Evolutionary conservation across 92 coral and sea anemone genomes (phyloP), one percentile per base, ranked within the genome.

Genomic region (Actinostola sp.): DNA sequence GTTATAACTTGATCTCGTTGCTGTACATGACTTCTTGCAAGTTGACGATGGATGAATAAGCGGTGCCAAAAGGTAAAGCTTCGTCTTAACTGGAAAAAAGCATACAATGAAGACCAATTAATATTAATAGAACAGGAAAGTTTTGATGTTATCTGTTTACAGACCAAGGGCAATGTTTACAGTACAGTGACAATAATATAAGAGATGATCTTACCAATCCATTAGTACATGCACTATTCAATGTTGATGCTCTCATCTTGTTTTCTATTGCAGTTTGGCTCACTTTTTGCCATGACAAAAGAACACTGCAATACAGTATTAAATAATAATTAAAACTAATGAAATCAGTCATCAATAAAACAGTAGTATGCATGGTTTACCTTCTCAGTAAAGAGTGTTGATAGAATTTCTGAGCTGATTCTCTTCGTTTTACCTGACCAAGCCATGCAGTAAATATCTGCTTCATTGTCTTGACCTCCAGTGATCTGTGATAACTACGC

Each of bases 41-140:
- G 53, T 49, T 82, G 84, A 36, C 80, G 78, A 63, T 89, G 92
- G 12, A 73, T 35, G 16, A 72, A 88, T 2, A 88, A 69, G 26
- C 88, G 82, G 28, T 76, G 87, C 98, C 98, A 93, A 55, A 93
- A 93, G 27, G 64, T 70, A 68, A 93, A 93, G 63, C 86, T 82
- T 63, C 77, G 85, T 77, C 66, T 72, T 20, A 93, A 80, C 98
- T 93, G 71, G 10, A 28, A 63, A 76, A 65, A 55, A 3, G 19
- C 5, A 48, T 4, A 48, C 3, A 8, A 42, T 21, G 4, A 19
- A 66, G 8, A 53, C 29, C 59, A 53, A 10, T 11, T 20, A 2
- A n/a, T 53, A 20, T 2, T 11, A 25, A 24, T 7, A 2, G 53
- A 46, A 46, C 53, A 46, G 23, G 53, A 46, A 46, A 6, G 19